Percentiles rank a stretch among this genome's conserved stretches.
Evolutionary conservation across 2,113 vertebrate genomes (phyloP).

Genomic region (Tricholaema leucomelas): DNA sequence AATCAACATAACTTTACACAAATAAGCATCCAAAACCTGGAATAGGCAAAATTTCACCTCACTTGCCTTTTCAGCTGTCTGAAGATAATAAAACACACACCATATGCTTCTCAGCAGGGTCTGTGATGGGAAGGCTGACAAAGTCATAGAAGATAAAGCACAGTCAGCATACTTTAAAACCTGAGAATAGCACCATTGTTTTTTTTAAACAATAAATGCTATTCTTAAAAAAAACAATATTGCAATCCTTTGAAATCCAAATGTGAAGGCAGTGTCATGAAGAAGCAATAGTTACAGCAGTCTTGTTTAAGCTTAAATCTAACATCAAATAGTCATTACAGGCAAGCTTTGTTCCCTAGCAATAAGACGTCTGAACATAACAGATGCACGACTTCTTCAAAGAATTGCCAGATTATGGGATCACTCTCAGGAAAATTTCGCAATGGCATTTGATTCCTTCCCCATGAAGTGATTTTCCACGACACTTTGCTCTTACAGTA

Average conservation of each 20-base stretch:
- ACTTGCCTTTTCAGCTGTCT: not conserved
- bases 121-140: conserved; percentile 22
- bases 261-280: not conserved
- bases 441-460: conserved; percentile 35
- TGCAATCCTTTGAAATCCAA: not conserved
- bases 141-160: conserved; percentile 6
- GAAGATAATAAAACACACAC: not conserved
- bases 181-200: conserved; percentile 6
- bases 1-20: not conserved
- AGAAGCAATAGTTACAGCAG: not conserved
- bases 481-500: conserved; percentile 7
- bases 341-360: conserved; percentile 17
- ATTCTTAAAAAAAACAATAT: conserved; percentile 18
- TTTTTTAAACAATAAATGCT: conserved; percentile 21
- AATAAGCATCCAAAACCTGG: not conserved
- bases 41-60: not conserved
- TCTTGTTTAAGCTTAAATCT: not conserved
- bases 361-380: conserved; percentile 20
- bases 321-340: not conserved
- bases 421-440: conserved; percentile 48
- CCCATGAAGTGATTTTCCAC: conserved; percentile 59
- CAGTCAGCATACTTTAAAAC: conserved; percentile 4
- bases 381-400: conserved; percentile 8
- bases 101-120: not conserved
- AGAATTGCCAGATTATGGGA: conserved; percentile 20